Conservation (phyloP, 2,888 invertebrate genomes). For the Synergus japonicus region DNA sequence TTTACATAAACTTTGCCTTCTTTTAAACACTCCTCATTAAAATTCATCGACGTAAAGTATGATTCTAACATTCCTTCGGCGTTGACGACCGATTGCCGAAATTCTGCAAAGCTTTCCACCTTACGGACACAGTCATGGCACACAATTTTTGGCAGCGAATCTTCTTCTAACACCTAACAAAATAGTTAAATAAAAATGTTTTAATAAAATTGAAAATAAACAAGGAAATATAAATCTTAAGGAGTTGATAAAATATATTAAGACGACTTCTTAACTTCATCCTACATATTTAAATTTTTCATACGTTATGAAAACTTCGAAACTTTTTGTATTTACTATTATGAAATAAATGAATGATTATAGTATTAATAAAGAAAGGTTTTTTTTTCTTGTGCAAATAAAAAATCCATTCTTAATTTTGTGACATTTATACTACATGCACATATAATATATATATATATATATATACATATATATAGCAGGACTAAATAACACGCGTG, state of each 20-base stretch:
- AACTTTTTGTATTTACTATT: not conserved
- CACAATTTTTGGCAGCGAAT: constrained; percentile 84
- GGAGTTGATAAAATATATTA: too few species aligned
- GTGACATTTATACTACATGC: not conserved
- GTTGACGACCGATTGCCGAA: constrained; percentile 82
- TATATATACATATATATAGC: not conserved
- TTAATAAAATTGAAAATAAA: not conserved
- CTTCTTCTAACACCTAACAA: constrained; percentile 80
- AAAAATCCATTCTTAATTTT: not conserved
- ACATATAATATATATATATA: not conserved
- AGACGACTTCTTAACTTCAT: too few species aligned
- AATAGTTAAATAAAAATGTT: constrained; percentile 3
- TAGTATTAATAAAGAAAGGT: not conserved
- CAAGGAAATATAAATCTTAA: too few species aligned
- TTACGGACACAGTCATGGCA: constrained; percentile 83
- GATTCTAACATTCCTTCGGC: constrained; percentile 84
- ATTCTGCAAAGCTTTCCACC: constrained; percentile 82
- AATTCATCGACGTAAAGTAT: constrained; percentile 81
- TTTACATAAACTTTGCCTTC: constrained; percentile 81
- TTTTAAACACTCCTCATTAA: constrained; percentile 82
- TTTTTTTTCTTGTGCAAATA: not conserved
- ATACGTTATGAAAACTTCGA: too few species aligned
- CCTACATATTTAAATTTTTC: too few species aligned
- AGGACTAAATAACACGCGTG: not conserved
- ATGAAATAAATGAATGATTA: not conserved